Conservation (phyloP, 2,797 vertebrate genomes). For the Menidia menidia region DNA sequence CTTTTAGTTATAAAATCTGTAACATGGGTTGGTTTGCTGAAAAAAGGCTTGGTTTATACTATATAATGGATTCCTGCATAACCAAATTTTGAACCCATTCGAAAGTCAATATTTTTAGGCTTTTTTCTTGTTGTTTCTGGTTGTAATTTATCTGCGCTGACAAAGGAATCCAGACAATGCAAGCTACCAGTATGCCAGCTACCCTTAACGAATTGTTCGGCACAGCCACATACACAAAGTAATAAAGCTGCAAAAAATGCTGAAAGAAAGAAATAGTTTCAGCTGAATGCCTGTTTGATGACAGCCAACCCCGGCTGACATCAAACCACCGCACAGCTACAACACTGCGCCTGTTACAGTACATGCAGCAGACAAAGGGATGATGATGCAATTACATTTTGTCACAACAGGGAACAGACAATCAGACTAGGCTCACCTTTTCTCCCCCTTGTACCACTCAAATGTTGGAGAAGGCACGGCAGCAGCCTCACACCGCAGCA, state of each 20-base stretch:
- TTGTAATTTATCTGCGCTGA: no score
- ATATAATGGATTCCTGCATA: neutral
- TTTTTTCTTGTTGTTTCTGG: no score
- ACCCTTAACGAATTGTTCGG: neutral
- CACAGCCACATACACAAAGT: neutral
- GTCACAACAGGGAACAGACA: neutral
- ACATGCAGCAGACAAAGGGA: neutral
- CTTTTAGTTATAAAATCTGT: no score
- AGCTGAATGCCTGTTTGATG: neutral
- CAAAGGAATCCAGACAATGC: neutral
- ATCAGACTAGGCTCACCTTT: conserved; percentile 86
- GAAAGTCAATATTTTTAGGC: no score
- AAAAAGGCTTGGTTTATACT: neutral
- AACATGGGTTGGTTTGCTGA: no score
- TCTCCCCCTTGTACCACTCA: conserved; percentile 98
- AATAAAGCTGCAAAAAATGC: neutral
- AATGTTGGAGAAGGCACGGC: conserved; percentile 93
- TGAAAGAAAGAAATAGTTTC: neutral
- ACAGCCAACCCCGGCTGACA: neutral
- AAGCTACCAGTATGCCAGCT: neutral
- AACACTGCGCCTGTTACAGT: neutral
- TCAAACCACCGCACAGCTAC: neutral
- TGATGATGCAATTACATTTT: neutral
- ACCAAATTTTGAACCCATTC: no score
- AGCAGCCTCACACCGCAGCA: conserved; percentile 95